phyloP scores from a whole-genome alignment of 2,888 invertebrate genomes.

The Agonum fuliginosum region DNA sequence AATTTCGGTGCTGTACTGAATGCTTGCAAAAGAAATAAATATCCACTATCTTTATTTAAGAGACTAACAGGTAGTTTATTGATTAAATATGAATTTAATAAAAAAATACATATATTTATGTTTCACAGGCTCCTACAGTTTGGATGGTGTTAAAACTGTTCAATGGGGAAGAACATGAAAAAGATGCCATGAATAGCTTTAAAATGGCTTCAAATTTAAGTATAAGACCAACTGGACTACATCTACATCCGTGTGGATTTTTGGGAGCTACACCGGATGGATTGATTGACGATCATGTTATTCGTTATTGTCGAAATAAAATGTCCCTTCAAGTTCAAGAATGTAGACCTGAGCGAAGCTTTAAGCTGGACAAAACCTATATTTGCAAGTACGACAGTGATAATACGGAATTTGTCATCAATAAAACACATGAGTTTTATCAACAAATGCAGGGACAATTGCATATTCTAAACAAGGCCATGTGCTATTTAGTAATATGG shows the following conservation, averaged over 20 bases:
- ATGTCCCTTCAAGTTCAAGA: conserved; percentile 57
- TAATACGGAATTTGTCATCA: background rate
- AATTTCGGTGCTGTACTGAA: too few species aligned
- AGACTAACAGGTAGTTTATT: too few species aligned
- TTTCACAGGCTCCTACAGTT: too few species aligned
- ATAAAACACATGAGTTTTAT: conserved; percentile 58
- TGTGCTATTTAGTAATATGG: conserved; percentile 58
- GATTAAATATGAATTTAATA: too few species aligned
- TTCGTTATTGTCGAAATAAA: conserved; percentile 61
- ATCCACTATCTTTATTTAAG: too few species aligned
- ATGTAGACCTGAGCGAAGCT: background rate
- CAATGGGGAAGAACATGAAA: too few species aligned
- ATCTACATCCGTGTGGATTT: conserved; percentile 40
- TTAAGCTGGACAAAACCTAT: conserved; percentile 25
- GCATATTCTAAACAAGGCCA: conserved; percentile 24
- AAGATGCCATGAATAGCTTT: too few species aligned
- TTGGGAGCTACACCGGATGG: conserved; percentile 61
- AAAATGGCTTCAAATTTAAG: too few species aligned
- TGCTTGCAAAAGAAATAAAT: too few species aligned
- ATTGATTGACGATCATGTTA: conserved; percentile 41
- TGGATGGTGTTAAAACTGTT: too few species aligned
- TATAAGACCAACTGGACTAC: conserved; percentile 52
- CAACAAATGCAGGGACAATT: conserved; percentile 53
- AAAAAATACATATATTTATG: too few species aligned
- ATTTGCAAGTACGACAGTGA: conserved; percentile 1